Evolutionary conservation across 1,140 invertebrate genomes (phyloP).

Genomic region (Lucilia cuprina): DNA sequence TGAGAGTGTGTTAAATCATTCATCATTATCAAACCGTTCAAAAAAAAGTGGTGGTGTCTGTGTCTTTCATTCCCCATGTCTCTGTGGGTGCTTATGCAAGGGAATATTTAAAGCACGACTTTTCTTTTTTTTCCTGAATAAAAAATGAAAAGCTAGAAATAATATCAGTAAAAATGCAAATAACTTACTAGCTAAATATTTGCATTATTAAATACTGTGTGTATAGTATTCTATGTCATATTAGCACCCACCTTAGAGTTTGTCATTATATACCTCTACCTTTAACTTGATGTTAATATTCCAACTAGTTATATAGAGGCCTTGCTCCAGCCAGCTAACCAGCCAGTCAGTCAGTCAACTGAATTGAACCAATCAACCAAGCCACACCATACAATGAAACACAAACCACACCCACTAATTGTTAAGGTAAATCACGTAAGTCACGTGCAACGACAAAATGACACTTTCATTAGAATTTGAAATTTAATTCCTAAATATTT

Average conservation of each 20-base stretch:
- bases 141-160: not conserved
- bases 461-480: slow-evolving; percentile 17
- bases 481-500: slow-evolving; percentile 16
- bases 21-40: not conserved
- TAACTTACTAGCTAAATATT: not conserved
- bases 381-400: not conserved
- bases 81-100: not conserved
- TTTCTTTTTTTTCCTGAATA: not conserved
- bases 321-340: not conserved
- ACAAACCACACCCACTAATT: slow-evolving; percentile 49
- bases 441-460: slow-evolving; percentile 38
- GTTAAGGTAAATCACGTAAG: slow-evolving; percentile 43
- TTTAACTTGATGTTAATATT: not conserved
- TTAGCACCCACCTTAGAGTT: not conserved
- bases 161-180: not conserved
- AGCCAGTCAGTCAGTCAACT: not conserved
- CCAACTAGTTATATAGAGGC: slow-evolving; percentile 9
- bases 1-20: not conserved
- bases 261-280: not conserved
- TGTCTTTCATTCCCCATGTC: not conserved
- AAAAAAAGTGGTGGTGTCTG: slow-evolving; percentile 40
- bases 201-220: not conserved
- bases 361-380: not conserved
- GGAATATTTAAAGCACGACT: not conserved
- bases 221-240: not conserved